Base-by-base conservation (phyloP, 2,888 invertebrate genomes). In the Cylloceria caligata region DNA sequence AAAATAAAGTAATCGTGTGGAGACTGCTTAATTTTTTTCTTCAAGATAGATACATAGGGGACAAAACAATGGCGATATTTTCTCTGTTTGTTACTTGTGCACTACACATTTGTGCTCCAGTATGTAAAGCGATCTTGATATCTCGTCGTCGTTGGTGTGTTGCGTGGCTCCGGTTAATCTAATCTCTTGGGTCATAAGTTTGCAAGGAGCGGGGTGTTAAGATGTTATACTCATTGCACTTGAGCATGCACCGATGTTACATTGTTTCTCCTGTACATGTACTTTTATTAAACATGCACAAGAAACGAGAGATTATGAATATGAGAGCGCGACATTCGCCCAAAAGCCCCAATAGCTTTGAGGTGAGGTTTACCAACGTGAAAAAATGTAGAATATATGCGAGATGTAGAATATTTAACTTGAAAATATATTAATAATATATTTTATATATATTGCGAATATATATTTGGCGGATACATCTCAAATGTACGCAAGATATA, bases 131-230 rank as follows among this genome's bases (percentile, higher is more conserved):
- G 16, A 21, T 13, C 42, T 39, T 42, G 64, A 39, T 64, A 39
- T 42, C 39, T 39, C 64, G 52, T 67, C 24, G 21, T 39, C 55
- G 47, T 60, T 47, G 65, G 49, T 45, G 21, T 7, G 7, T 49
- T 36, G 11, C 42, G 75, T 16, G 13, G 27, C 36, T 67, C 34
- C 34, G 67, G 52, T 52, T 52, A 68, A 79, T 79, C 60, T 60
- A 49, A 60, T 24, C 36, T 47, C 65, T 52, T 27, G 45, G 27
- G 71, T 79, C 75, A 68, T 75, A 60, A 71, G 67, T 75, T 79
- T 76, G 67, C n/a, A 45, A 76, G 60, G 34, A 64, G 67, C 39
- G 49, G 39, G 45, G 73, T 30, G 67, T 78, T 65, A 78, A 74
- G 74, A 78, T 45, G 11, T 45, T 65, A 39, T 68, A 64, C 19